Base-by-base conservation (phyloP, 2,113 vertebrate genomes). In the Bos indicus region DNA sequence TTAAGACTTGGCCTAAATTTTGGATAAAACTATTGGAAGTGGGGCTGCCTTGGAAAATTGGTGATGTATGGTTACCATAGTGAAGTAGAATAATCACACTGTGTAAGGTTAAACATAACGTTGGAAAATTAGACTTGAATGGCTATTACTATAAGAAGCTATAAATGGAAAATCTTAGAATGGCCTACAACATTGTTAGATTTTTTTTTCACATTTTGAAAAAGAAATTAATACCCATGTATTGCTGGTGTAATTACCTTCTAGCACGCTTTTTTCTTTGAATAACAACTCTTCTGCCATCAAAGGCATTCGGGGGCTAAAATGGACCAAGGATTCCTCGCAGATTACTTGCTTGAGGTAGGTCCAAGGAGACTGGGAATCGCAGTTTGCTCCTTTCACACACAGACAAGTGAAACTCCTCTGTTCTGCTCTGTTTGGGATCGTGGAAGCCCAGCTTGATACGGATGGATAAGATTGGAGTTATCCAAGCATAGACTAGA, bases 51-150 rank as follows among this genome's bases (percentile, higher is more conserved):
- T 90, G 43, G 83, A 74, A 97, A 92, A 95, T 15, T 80, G 13
- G 40, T 87, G 90, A 74, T 19, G 46, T 91, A 51, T 71, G 23
- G 30, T 90, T 80, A 59, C 46, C 67, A 56, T 23, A 92, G 85
- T 90, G 36, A 97, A 96, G 19, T 62, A 82, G 33, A 95, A 84
- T 36, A 87, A 59, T 90, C 33, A 64, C 25, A 74, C 6, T 87
- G n/a, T 93, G 8, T 86, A 64, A 64, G 59, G 19, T 96, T 92
- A 94, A 97, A 92, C 90, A 89, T 93, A 97, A 57, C 0, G 1
- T 59, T 87, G 80, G 52, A 92, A 86, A 97, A 94, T 92, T 87
- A 92, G 30, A 90, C 12, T 51, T 89, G 46, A 84, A 48, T 95
- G 80, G 92, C 46, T 83, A 62, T 95, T 87, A 74, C 62, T 84